Percentiles rank a stretch among this genome's conserved stretches.
Evolutionary conservation across 2,113 vertebrate genomes (phyloP).

Genomic region (Gracilinanus agilis): DNA sequence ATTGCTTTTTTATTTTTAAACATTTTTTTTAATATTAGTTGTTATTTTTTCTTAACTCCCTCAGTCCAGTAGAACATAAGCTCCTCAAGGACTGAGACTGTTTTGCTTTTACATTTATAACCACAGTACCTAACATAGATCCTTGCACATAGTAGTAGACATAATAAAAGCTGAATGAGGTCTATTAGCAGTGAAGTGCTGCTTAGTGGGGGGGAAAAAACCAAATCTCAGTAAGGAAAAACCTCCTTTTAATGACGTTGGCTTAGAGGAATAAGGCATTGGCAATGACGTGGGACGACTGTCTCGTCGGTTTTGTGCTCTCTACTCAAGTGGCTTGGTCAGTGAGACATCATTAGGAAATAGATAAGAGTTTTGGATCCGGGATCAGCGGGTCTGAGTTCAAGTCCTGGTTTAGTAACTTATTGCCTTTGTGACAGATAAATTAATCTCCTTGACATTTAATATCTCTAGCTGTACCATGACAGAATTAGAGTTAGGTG

Average conservation of each 20-base stretch:
- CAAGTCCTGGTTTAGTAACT: neutral
- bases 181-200: too few relatives aligned
- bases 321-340: neutral
- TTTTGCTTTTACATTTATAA: neutral
- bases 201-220: too few relatives aligned
- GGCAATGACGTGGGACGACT: neutral
- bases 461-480: neutral
- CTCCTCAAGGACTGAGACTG: neutral
- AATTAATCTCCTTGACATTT: neutral
- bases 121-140: neutral
- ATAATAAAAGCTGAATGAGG: too few relatives aligned
- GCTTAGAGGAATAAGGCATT: neutral
- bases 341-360: neutral
- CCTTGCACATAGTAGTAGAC: neutral
- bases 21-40: neutral
- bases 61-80: neutral
- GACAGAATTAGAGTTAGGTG: neutral
- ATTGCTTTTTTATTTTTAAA: neutral
- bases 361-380: neutral
- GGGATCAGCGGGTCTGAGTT: conserved; percentile 32
- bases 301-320: neutral
- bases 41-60: neutral
- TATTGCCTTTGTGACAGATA: neutral
- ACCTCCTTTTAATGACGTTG: neutral
- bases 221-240: neutral